Evolutionary conservation across 2,888 invertebrate genomes (phyloP), one percentile per base, ranked within the genome.

Genomic region (Spatulosminthurus flaviceps): DNA sequence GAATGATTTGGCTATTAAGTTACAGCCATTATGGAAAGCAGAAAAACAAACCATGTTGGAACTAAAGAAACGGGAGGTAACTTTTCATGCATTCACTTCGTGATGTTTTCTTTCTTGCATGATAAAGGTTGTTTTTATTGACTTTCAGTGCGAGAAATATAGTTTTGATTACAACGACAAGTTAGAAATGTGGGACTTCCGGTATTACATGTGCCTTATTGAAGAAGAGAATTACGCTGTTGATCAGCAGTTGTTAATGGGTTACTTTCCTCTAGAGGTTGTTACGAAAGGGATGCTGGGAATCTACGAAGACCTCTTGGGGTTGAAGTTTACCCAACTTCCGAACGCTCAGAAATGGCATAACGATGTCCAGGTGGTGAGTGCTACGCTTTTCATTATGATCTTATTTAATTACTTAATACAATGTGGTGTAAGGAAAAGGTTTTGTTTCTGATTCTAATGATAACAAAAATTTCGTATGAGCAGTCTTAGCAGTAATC

Each of bases 181-280:
- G 80, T 84, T 89, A 66, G 87, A 89, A 84, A 87, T 87, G 83
- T 89, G 88, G 88, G 89, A 90, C 83, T 84, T 87, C 61, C 86
- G 88, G 2, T 89, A 89, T 85, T 89, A 88, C 85, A 88, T 78
- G 78, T 72, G 72, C 24, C 29, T 72, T 13, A 86, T 87, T 1
- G 89, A 89, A 83, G 89, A 89, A 83, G 87, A 86, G 77, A 86
- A 88, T 78, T 90, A 88, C 85, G 86, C 88, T 34, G 88, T 90
- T 1, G 89, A 90, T 85, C 88, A 89, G 76, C 87, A 88, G 75
- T 86, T 87, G 81, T 86, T 89, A 24, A 88, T 88, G 82, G 87
- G 88, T 80, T 89, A 89, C 84, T 89, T 90, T 84, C 89, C 89
- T 2, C 85, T 89, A 84, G 86, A 88, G 16, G 86, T 86, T n/a